phyloP scores from a whole-genome alignment of 2,888 invertebrate genomes.

The Cerceris ruficornis region DNA sequence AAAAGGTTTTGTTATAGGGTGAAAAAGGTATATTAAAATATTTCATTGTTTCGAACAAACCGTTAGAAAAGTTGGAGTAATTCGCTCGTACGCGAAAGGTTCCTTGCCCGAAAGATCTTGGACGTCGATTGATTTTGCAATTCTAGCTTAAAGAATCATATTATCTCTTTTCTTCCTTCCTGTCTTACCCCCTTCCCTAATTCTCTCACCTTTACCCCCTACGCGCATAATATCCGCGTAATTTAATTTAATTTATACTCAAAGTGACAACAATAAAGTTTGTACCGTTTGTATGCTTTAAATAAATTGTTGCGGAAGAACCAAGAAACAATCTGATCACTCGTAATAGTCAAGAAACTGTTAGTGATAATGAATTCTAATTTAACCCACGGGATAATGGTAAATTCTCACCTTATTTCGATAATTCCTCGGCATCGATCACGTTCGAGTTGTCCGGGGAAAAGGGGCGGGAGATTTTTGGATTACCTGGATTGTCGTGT shows the following conservation, averaged over 20 bases:
- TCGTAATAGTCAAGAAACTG: no score
- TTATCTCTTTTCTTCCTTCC: slow-evolving; percentile 32
- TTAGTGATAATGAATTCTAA: not conserved
- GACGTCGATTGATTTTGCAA: slow-evolving; percentile 30
- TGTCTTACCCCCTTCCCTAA: slow-evolving; percentile 22
- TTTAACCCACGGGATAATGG: not conserved
- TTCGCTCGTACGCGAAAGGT: not conserved
- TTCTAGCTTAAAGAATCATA: slow-evolving; percentile 19
- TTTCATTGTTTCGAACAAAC: not conserved
- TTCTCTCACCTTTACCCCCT: slow-evolving; percentile 31
- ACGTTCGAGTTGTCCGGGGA: no score
- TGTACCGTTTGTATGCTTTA: slow-evolving; percentile 82
- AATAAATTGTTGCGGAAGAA: slow-evolving; percentile 80
- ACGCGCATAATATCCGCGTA: slow-evolving; percentile 58
- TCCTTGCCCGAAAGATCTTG: slow-evolving; percentile 35
- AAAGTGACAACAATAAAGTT: slow-evolving; percentile 77
- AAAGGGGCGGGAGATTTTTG: no score
- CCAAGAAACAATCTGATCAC: slow-evolving; percentile 17
- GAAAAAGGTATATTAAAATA: not conserved
- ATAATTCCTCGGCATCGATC: no score
- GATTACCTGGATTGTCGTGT: no score
- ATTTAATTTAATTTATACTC: slow-evolving; percentile 78
- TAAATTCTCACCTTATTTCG: no score
- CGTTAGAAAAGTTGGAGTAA: not conserved
- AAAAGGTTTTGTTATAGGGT: not conserved